Evolutionary conservation across 2,113 vertebrate species (phyloP), one percentile per base, ranked within the genome.

Genomic region (Rhabdornis inornatus): DNA sequence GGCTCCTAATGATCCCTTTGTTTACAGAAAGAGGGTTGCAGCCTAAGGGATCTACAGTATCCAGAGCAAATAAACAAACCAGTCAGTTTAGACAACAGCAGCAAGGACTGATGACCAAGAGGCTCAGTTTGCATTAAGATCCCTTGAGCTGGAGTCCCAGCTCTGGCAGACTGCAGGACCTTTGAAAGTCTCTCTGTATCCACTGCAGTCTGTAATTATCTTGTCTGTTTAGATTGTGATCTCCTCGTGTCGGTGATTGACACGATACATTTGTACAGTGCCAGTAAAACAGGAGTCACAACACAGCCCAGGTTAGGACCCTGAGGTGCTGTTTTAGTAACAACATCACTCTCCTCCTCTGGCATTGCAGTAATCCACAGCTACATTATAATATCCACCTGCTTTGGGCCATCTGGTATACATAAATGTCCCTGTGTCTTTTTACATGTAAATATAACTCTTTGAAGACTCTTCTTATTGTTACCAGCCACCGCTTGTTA

Each of bases 321-420:
- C 80, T 15, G 60, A 89, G 80, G 91, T 95, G 76, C 83, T 77
- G 35, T 70, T 88, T 65, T 47, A 55, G 55, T 63, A 88, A 86
- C 61, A 94, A 37, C 37, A 37, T 53, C 33, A 5, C 35, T 42
- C 75, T 80, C 6, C 44, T 92, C 55, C 84, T 77, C 81, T 69
- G 56, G 64, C 53, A 63, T 3, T 47, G 47, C 86, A 82, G 47
- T 23, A 64, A 84, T 21, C 64, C 37, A 22, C 37, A 40, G 35
- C 55, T 59, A 23, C 13, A 2, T 55, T 60, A 37, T 10, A 40
- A 44, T 11, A 94, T 16, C 88, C 71, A 92, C 87, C 92, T 91
- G 87, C 85, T 88, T 77, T 65, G 82, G 85, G 82, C 71, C 90
- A 93, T 70, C 93, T 95, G 95, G 59, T 86, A 56, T 28, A 24